Base-by-base conservation (phyloP, 2,797 vertebrate genomes). In the Yasuhikotakia modesta region DNA sequence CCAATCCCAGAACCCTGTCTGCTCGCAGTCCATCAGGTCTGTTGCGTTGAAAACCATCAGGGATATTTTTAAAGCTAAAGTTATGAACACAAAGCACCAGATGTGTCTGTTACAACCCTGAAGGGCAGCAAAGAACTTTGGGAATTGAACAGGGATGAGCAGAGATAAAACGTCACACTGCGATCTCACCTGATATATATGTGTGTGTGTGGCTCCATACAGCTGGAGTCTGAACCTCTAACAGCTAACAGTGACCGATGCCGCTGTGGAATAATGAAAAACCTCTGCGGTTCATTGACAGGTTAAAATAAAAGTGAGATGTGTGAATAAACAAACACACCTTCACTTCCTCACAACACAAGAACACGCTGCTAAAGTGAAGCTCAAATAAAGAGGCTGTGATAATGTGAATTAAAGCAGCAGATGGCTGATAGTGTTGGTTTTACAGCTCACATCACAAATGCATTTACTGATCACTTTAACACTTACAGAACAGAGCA, bases 1-100 rank as follows among this genome's bases (percentile, higher is more conserved):
- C 94, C 92, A 93, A 14, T 88, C 61, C 92, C 87, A 89, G 43
- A 82, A 45, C 0, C 87, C 84, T 0, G 87, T 27, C 8, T 86
- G 80, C 81, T 91, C 19, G 76, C 96, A 97, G 8, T 74, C 32
- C 2, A 71, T 35, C 55, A 85, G 81, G 3, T 77, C 68, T n/a
- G 82, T 71, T 22, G 72, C 32, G 61, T 80, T 82, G n/a, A 63
- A 30, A 63, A 53, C 65, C 82, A 82, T 79, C 46, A 17, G 27
- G 71, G 78, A 63, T 53, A 35, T 70, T 81, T 43, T 43, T 43
- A 43, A 43, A 43, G 39, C 39, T 43, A 43, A 11, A 11, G 39
- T 43, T 43, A 43, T 10, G 10, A 43, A 43, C 10, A 10, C 39
- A 43, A 43, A 43, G 39, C 39, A 43, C 39, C 10, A 10, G 11